phyloP scores from a whole-genome alignment of 2,113 vertebrate species.

The Jacana jacana region DNA sequence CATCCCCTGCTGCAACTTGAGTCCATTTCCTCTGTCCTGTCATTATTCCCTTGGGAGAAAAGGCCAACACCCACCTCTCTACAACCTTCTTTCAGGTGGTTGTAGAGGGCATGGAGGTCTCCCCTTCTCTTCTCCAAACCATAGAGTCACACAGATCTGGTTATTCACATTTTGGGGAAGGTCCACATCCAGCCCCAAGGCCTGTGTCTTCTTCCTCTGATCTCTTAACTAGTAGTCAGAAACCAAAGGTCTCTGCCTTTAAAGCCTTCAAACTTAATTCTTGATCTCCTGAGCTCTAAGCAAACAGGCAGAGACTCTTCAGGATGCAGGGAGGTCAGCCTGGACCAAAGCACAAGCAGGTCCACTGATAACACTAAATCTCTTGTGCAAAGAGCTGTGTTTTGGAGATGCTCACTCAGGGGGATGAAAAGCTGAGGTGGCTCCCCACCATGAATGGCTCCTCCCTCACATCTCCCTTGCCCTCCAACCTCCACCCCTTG shows the following conservation, averaged over 20 bases:
- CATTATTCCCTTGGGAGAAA: no score
- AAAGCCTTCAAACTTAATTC: background rate
- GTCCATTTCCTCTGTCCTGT: no score
- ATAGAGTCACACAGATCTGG: background rate
- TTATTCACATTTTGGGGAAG: background rate
- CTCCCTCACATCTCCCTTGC: background rate
- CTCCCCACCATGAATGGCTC: fast-evolving
- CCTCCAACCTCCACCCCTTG: background rate
- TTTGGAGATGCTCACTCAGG: background rate
- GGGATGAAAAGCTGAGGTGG: background rate
- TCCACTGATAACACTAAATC: background rate
- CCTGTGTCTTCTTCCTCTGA: background rate
- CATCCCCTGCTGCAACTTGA: no score
- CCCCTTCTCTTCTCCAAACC: no score
- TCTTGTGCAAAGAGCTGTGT: background rate
- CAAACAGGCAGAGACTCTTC: background rate
- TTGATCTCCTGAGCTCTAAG: background rate
- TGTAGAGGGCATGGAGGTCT: no score
- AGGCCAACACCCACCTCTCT: no score
- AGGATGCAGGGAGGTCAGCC: background rate
- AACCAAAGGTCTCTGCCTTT: background rate
- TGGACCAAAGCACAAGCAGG: background rate
- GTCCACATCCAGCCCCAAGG: background rate
- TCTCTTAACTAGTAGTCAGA: background rate
- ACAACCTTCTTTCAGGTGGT: no score